Base-by-base conservation (phyloP, 2,113 vertebrate genomes). In the Cromileptes altivelis region DNA sequence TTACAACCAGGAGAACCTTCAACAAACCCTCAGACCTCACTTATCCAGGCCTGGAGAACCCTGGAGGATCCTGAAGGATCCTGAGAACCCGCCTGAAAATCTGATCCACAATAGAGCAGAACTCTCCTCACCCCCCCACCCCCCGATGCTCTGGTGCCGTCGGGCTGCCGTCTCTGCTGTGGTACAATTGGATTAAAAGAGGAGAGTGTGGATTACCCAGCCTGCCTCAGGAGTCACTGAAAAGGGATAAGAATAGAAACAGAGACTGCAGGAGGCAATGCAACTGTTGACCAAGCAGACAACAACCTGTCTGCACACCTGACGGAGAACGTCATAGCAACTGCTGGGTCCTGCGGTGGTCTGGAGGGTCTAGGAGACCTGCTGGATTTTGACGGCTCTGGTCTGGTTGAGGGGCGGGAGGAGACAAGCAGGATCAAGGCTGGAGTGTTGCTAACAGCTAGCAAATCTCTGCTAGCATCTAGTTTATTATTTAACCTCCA, bases 111-210 rank as follows among this genome's bases (percentile, higher is more conserved):
- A 75, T 45, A 33, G 13, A 61, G 15, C 0, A 27, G 58, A 45
- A 74, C 64, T 45, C 12, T 30, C 40, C 6, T 1, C 40, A 10
- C 7, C 40, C 10, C 42, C 42, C 7, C 1, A 2, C 42, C 3
- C 9, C 2, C 42, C 2, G 42, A 10, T 45, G 8, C 42, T 60
- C 33, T 27, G 47, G 50, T 45, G 42, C 63, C 55, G 56, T n/a
- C 3, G 2, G 62, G 33, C 52, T 13, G 1, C 11, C 7, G 6
- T 19, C 47, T 68, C 45, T 42, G 45, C 78, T 73, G 0, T 5
- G 11, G 12, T 55, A 72, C 56, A 89, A 74, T 85, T 80, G 92
- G 92, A 92, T 92, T 93, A 93, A 74, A 75, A 45, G 62, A 72
- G 61, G 84, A 85, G 81, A 82, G 91, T 74, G 52, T 75, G 86